Percentiles rank a stretch among this genome's conserved stretches.
Conservation (phyloP, 2,113 vertebrate genomes). For the Myiozetetes cayanensis region DNA sequence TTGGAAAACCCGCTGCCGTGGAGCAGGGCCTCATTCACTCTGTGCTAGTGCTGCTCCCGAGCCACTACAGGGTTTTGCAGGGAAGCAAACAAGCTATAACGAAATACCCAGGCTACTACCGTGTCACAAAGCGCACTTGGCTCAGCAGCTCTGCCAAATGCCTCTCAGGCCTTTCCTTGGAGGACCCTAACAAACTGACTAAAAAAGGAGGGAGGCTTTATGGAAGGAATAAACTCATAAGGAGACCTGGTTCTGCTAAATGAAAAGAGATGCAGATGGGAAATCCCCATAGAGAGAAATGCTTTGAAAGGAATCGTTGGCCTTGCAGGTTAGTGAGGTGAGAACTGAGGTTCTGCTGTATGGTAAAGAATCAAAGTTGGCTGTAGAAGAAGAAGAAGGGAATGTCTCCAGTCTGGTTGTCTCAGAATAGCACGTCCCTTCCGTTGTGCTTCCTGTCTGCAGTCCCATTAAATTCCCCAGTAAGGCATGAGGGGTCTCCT, state of each 20-base stretch:
- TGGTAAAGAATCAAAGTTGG: constrained; percentile 35
- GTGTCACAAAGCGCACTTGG: background rate
- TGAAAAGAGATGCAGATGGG: constrained; percentile 9
- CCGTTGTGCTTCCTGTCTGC: constrained; percentile 26
- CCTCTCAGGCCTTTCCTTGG: background rate
- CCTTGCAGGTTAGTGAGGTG: constrained; percentile 63
- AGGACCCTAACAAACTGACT: constrained; percentile 25
- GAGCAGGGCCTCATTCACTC: background rate
- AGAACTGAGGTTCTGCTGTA: constrained; percentile 44
- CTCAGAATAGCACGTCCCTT: background rate
- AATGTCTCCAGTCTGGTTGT: background rate
- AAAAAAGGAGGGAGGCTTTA: background rate
- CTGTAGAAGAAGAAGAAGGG: constrained; percentile 48
- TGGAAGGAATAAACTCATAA: constrained; percentile 17
- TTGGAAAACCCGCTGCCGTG: background rate
- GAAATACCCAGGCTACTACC: constrained; percentile 41
- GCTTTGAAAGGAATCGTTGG: constrained; percentile 27
- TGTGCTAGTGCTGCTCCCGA: background rate
- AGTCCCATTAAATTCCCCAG: constrained; percentile 85
- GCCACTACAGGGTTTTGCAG: constrained; percentile 17
- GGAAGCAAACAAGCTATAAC: constrained; percentile 57
- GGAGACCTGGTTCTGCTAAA: constrained; percentile 33
- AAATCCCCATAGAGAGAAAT: constrained; percentile 33
- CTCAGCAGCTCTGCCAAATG: background rate
- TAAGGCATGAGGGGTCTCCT: constrained; percentile 90